These are phyloP conservation scores for Diarsia rubi DNA, from an alignment of 2,888 invertebrate genomes.

Conservation along the genomic window DNA sequence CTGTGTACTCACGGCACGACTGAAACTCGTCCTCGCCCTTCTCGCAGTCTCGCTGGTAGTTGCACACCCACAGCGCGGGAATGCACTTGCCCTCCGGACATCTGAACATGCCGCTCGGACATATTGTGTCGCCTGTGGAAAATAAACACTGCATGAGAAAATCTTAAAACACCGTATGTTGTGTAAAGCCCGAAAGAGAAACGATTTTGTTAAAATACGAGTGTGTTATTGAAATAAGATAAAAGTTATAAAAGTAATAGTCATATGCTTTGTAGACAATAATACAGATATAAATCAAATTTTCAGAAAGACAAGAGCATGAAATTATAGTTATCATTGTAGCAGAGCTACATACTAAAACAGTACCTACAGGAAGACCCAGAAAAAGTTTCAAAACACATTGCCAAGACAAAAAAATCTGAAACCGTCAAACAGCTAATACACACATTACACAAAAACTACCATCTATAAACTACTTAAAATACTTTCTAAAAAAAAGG, in stretches of 20 bases:
- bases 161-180: not conserved
- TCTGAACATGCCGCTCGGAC: conserved; percentile 94
- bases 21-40: conserved; percentile 98
- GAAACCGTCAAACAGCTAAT: not conserved
- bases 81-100: conserved; percentile 97
- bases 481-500: not conserved
- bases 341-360: not conserved
- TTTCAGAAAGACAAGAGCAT: not conserved
- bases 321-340: not conserved
- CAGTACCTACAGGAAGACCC: not conserved
- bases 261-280: not conserved
- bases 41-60: conserved; percentile 98
- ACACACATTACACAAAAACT: conserved; percentile 12
- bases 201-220: not conserved
- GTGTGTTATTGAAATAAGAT: not conserved
- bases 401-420: not conserved
- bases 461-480: not conserved
- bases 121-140: conserved; percentile 89
- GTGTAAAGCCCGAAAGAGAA: not conserved
- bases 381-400: not conserved
- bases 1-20: conserved; percentile 95
- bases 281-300: not conserved
- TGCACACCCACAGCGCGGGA: conserved; percentile 96
- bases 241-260: not conserved
- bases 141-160: conserved; percentile 17